A percentile compares a stretch with the other conserved stretches of the same genome.
Evolutionary conservation across 2,888 invertebrate genomes (phyloP).

Genomic region (Lymantria monacha): DNA sequence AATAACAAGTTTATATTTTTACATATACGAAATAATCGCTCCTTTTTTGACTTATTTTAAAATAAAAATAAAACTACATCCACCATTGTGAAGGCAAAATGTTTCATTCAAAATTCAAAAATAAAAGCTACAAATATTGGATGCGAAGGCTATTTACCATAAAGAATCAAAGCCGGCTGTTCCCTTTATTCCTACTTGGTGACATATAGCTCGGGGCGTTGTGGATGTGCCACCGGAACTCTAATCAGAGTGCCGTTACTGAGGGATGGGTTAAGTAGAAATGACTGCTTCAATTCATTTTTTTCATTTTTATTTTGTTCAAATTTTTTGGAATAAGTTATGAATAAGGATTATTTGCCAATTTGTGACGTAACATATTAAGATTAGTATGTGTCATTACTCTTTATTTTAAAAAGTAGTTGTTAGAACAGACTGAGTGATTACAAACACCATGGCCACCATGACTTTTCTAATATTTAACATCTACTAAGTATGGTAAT

Average conservation of each 20-base stretch:
- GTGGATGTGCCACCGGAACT: constrained; percentile 25
- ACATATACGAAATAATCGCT: too few species aligned
- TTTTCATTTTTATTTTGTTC: constrained; percentile 4
- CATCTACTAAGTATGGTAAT: too few species aligned
- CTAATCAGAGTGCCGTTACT: constrained; percentile 32
- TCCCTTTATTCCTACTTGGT: constrained; percentile 26
- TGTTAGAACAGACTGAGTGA: too few species aligned
- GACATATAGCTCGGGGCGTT: constrained; percentile 19
- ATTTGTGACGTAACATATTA: too few species aligned
- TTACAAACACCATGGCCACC: too few species aligned
- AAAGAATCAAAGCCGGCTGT: constrained; percentile 23
- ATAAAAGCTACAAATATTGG: constrained; percentile 10
- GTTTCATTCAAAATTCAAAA: neutral
- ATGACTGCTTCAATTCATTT: constrained; percentile 15
- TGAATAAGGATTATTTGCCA: too few species aligned
- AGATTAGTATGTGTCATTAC: too few species aligned
- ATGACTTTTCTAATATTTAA: too few species aligned
- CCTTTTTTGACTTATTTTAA: too few species aligned
- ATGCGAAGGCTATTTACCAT: constrained; percentile 19
- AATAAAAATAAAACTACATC: too few species aligned
- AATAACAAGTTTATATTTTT: too few species aligned
- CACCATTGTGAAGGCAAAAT: neutral
- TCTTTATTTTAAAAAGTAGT: too few species aligned
- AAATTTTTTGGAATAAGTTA: neutral
- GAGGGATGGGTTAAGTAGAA: constrained; percentile 17